Conservation (phyloP, 1,140 invertebrate genomes). For the Aporrectodea caliginosa region DNA sequence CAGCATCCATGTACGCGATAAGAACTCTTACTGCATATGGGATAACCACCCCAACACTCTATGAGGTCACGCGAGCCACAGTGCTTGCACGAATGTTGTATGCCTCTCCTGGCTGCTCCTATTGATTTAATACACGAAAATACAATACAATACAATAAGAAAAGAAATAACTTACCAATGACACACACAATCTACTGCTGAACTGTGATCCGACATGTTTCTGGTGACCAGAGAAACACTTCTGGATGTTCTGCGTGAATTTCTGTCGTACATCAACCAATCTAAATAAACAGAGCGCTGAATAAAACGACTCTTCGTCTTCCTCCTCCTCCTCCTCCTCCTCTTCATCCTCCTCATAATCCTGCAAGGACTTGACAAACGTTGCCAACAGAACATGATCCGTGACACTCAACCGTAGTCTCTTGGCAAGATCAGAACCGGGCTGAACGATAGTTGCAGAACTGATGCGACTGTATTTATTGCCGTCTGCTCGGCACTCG, state of each 20-base stretch:
- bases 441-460: conserved; percentile 71
- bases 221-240: conserved; percentile 70
- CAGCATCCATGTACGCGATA: too few relatives aligned
- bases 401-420: background rate
- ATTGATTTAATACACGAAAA: too few relatives aligned
- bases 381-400: background rate
- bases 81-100: too few relatives aligned
- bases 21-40: too few relatives aligned
- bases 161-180: background rate
- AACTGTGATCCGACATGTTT: conserved; percentile 8
- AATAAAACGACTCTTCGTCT: too few relatives aligned
- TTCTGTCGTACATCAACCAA: conserved; percentile 84
- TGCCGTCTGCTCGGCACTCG: conserved; percentile 76
- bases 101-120: too few relatives aligned
- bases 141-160: too few relatives aligned
- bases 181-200: background rate
- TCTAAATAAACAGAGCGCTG: conserved; percentile 90
- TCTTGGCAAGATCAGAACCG: background rate
- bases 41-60: too few relatives aligned
- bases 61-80: too few relatives aligned
- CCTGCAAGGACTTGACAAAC: background rate
- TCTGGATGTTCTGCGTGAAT: conserved; percentile 96
- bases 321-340: background rate
- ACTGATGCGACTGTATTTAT: conserved; percentile 83
- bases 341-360: background rate